Evolutionary conservation across 1,140 invertebrate species (phyloP).

Genomic region (Argopecten irradians): DNA sequence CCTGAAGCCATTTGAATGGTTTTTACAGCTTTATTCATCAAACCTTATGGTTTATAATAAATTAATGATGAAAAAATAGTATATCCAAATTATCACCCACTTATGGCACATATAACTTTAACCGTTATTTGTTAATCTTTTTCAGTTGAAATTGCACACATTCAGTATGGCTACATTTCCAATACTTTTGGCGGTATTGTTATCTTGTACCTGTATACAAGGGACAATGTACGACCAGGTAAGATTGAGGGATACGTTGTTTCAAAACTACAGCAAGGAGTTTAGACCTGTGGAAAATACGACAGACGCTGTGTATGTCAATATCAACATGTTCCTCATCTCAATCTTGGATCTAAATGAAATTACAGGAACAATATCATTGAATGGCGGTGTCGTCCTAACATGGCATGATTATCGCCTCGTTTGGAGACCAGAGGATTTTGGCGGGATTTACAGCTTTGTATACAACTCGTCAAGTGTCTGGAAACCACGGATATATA

Average conservation of each 20-base stretch:
- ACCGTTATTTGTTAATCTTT: too few species aligned
- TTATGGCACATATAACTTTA: too few species aligned
- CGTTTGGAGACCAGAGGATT: not conserved
- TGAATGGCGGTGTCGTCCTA: not conserved
- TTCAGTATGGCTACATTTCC: too few species aligned
- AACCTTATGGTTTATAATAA: too few species aligned
- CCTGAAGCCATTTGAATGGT: too few species aligned
- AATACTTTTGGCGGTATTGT: too few species aligned
- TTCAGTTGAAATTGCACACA: too few species aligned
- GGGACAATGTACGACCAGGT: not conserved
- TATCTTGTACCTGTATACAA: not conserved
- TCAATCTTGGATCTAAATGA: not conserved
- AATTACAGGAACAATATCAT: not conserved
- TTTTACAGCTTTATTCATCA: too few species aligned
- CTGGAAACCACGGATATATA: not conserved
- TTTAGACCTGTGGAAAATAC: not conserved
- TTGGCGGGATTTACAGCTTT: not conserved
- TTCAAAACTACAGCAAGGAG: not conserved
- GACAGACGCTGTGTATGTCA: not conserved
- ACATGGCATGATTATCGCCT: not conserved
- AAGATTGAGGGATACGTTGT: too few species aligned
- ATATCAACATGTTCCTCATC: not conserved
- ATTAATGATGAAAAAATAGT: too few species aligned
- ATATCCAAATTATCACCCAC: too few species aligned
- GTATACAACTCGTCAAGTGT: not conserved